Percentiles rank a stretch among this genome's conserved stretches.
Conservation (phyloP, 2,888 invertebrate genomes). For the Brachyopa scutellaris region DNA sequence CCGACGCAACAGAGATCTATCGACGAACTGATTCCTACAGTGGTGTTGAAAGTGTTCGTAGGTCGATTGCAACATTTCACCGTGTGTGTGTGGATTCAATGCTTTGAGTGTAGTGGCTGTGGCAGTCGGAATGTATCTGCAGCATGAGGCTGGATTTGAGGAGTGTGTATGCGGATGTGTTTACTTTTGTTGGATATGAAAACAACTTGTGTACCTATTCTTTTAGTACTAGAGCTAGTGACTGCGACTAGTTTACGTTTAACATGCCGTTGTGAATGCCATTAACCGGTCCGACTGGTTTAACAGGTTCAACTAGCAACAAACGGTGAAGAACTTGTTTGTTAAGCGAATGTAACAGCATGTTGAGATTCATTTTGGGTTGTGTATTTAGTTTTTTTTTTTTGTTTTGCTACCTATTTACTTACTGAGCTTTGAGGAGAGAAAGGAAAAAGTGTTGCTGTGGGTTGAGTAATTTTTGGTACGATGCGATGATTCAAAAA, state of each 20-base stretch:
- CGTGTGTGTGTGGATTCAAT: slow-evolving; percentile 36
- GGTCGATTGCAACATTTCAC: slow-evolving; percentile 54
- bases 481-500: not conserved
- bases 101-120: slow-evolving; percentile 10
- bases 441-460: slow-evolving; percentile 38
- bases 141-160: slow-evolving; percentile 38
- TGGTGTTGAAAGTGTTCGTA: slow-evolving; percentile 60
- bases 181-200: not conserved
- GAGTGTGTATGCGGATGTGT: slow-evolving; percentile 13
- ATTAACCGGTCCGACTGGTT: slow-evolving; percentile 66
- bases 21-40: slow-evolving; percentile 65
- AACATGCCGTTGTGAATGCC: slow-evolving; percentile 4
- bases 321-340: not conserved
- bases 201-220: too few relatives aligned
- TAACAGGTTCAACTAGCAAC: slow-evolving; percentile 52
- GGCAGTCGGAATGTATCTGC: slow-evolving; percentile 14
- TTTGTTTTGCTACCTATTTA: not conserved
- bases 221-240: too few relatives aligned
- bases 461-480: not conserved
- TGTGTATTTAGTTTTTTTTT: too few relatives aligned
- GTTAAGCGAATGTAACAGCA: not conserved
- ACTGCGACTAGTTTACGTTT: too few relatives aligned
- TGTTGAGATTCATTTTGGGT: too few relatives aligned
- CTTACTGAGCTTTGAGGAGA: slow-evolving; percentile 15
- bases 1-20: slow-evolving; percentile 69